Evolutionary conservation across 2,888 invertebrate genomes (phyloP).

Genomic region (Cataglyphis rosenhaueri): DNA sequence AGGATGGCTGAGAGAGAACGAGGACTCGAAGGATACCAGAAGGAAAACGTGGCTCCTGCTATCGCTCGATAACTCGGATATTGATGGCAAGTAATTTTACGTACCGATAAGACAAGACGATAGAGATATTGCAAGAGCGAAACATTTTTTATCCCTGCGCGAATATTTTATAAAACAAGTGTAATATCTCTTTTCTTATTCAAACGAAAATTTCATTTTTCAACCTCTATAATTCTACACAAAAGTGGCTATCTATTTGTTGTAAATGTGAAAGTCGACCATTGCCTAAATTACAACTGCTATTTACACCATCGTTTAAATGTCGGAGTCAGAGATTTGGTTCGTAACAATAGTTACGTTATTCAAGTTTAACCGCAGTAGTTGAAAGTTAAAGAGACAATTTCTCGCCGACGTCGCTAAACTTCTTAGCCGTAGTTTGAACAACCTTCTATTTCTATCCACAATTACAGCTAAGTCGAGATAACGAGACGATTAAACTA

Average conservation of each 20-base stretch:
- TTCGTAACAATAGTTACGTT: conserved; percentile 14
- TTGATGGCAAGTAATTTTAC: conserved; percentile 75
- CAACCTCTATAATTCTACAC: neutral
- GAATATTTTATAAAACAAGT: neutral
- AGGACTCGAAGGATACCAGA: conserved; percentile 58
- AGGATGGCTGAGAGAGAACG: conserved; percentile 76
- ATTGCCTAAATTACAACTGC: conserved; percentile 10
- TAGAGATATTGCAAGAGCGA: neutral
- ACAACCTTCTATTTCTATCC: conserved; percentile 7
- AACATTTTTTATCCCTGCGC: conserved; percentile 5
- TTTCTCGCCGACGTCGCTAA: conserved; percentile 15
- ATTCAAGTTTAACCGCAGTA: conserved; percentile 24
- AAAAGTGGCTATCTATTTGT: neutral
- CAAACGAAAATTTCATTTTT: neutral
- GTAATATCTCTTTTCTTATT: neutral
- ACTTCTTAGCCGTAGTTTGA: conserved; percentile 37
- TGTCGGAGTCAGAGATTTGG: neutral
- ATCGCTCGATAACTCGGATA: conserved; percentile 77
- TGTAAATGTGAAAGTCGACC: neutral
- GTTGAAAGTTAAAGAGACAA: conserved; percentile 28
- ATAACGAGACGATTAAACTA: conserved; percentile 7
- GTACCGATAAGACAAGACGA: neutral
- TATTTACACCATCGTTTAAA: neutral
- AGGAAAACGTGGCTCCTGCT: conserved; percentile 79
- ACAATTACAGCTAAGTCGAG: conserved; percentile 9